Evolutionary conservation across 1,140 invertebrate species (phyloP).

Genomic region (Harlomillsia oculata): DNA sequence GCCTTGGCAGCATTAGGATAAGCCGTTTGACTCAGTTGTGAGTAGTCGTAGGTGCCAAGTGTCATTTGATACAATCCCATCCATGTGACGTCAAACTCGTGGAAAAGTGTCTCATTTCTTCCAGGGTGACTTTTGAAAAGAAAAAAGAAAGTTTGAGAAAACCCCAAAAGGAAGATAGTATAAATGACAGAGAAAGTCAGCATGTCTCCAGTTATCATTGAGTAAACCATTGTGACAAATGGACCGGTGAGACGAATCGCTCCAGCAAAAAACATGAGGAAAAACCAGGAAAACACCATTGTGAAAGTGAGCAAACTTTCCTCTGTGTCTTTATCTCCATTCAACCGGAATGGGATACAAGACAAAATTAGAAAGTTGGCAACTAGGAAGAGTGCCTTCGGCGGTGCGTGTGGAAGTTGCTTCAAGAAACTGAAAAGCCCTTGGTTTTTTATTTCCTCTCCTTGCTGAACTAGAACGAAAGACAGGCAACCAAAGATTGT

Average conservation of each 20-base stretch:
- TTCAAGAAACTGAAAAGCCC: constrained; percentile 80
- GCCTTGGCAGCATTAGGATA: constrained; percentile 86
- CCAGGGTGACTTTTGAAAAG: constrained; percentile 85
- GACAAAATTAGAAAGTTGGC: constrained; percentile 85
- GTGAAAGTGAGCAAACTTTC: constrained; percentile 85
- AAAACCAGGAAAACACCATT: constrained; percentile 90
- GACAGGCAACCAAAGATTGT: constrained; percentile 74
- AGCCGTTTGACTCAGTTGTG: constrained; percentile 73
- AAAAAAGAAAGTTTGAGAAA: constrained; percentile 94
- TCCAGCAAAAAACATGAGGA: constrained; percentile 96
- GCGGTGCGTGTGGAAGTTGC: constrained; percentile 84
- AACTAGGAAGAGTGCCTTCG: constrained; percentile 85
- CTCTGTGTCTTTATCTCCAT: constrained; percentile 63
- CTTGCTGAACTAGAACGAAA: constrained; percentile 83
- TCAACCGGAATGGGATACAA: constrained; percentile 80
- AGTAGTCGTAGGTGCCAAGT: constrained; percentile 95
- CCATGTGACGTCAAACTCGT: constrained; percentile 82
- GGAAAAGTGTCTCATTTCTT: constrained; percentile 64
- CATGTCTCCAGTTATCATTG: constrained; percentile 96
- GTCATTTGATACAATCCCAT: constrained; percentile 98
- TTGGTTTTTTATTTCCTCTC: constrained; percentile 87
- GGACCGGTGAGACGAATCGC: constrained; percentile 86
- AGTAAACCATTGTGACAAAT: constrained; percentile 97
- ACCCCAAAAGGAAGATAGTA: constrained; percentile 81
- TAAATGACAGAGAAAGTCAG: constrained; percentile 95